phyloP scores from a whole-genome alignment of 2,888 invertebrate species.

The Melanargia galathea region DNA sequence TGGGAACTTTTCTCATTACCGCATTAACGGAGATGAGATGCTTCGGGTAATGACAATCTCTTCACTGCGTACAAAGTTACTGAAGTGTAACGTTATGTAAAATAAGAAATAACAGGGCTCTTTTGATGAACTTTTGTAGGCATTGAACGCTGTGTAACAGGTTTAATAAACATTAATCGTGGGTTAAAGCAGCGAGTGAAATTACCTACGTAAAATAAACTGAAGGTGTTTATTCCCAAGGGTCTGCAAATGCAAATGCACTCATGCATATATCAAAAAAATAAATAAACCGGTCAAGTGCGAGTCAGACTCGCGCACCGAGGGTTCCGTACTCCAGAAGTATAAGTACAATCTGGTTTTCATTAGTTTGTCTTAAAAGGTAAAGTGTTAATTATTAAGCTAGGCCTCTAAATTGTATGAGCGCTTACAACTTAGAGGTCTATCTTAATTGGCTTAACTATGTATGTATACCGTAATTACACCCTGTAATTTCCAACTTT shows the following conservation, averaged over 20 bases:
- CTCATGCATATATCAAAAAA: too few species aligned
- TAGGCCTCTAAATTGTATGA: too few species aligned
- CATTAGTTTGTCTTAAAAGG: too few species aligned
- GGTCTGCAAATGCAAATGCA: background rate
- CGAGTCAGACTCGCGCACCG: too few species aligned
- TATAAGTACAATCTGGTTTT: too few species aligned
- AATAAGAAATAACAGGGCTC: background rate
- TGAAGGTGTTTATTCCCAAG: background rate
- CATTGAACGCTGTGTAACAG: background rate
- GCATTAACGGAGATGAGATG: constrained; percentile 22
- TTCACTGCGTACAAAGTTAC: constrained; percentile 18
- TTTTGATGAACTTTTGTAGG: background rate
- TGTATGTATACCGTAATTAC: too few species aligned
- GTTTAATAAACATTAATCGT: background rate
- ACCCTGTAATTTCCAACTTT: too few species aligned
- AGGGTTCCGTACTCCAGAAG: too few species aligned
- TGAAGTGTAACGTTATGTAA: constrained; percentile 3
- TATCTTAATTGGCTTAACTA: too few species aligned
- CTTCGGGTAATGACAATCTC: constrained; percentile 18
- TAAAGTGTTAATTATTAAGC: too few species aligned
- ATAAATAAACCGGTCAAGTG: too few species aligned
- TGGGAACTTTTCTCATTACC: constrained; percentile 36
- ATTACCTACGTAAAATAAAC: background rate
- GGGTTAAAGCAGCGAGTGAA: background rate
- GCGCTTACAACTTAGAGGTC: too few species aligned